Evolutionary conservation across 2,888 invertebrate species (phyloP), one percentile per base, ranked within the genome.

Genomic region (Phengaris alcon): DNA sequence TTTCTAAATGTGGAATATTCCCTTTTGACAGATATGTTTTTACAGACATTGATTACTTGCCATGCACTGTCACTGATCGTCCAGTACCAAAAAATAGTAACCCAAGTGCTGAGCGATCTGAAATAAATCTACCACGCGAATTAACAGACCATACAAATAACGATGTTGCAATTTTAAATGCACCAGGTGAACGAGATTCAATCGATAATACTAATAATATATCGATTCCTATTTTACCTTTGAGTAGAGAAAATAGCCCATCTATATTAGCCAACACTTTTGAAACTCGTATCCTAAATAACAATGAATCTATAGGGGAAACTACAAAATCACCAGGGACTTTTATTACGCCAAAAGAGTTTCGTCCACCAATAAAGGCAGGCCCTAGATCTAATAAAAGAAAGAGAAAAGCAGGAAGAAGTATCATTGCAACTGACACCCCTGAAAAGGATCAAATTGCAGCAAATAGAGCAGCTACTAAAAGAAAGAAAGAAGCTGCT

Each of bases 1-100:
- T 80, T 75, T 70, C 51, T 70, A 79, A 79, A 73, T 79, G 79
- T 76, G 81, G 81, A 9, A 80, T 81, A 48, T 81, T 54, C 74
- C 81, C 79, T 10, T 79, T 79, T 10, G 77, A 82, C 10, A 35
- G 79, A 22, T 55, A 80, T 74, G 64, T 80, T 13, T 82, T 82
- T 35, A 73, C 78, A 52, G 80, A 82, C 0, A 76, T 76, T 75
- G 79, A 82, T 46, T 81, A 79, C 73, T 74, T 79, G 59, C 78
- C 78, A 59, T 75, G 76, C 69, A 74, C 68, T 12, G 78, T 80
- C 35, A 79, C 79, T 64, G 79, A 79, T 69, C 69, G 69, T 69
- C 15, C 69, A 48, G 69, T 46, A 10, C 69, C 13, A 48, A n/a
- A n/a, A 69, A 46, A 69, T 69, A n/a, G 48, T 69, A 15, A 69